Evolutionary conservation across 2,113 vertebrate species (phyloP).

Genomic region (Piprites chloris): DNA sequence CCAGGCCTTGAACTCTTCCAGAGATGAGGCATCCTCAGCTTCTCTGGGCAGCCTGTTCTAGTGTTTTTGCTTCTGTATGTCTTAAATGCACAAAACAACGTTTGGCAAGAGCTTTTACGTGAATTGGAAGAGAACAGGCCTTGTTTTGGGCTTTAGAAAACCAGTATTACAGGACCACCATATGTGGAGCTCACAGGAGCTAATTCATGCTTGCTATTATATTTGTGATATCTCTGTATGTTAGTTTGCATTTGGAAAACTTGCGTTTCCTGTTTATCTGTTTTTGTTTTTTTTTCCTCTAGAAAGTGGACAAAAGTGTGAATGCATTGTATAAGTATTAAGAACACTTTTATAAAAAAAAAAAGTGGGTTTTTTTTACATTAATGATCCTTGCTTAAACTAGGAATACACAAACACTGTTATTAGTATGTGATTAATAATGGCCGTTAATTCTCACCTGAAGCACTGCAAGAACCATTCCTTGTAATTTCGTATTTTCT

Average conservation of each 20-base stretch:
- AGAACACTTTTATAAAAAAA: neutral
- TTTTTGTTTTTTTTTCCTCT: neutral
- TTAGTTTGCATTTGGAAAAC: neutral
- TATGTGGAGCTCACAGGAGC: too few species aligned
- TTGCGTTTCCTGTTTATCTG: neutral
- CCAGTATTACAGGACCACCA: too few species aligned
- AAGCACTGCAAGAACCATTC: neutral
- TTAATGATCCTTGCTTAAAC: neutral
- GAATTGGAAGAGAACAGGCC: neutral
- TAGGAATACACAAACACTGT: neutral
- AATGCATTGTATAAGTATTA: neutral
- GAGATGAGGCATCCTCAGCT: fast-evolving
- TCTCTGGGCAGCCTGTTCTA: neutral
- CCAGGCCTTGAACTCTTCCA: neutral
- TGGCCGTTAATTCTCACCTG: neutral
- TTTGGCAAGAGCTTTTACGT: neutral
- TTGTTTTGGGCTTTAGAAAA: fast-evolving
- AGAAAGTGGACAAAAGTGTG: neutral
- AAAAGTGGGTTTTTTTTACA: neutral
- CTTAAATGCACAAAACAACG: fast-evolving
- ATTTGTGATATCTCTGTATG: neutral
- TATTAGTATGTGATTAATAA: neutral
- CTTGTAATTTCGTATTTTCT: neutral
- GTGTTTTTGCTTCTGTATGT: neutral
- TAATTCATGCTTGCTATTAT: neutral